A percentile compares a stretch with the other conserved stretches of the same genome.
Evolutionary conservation across 2,888 invertebrate species (phyloP).

Genomic region (Mimas tiliae): DNA sequence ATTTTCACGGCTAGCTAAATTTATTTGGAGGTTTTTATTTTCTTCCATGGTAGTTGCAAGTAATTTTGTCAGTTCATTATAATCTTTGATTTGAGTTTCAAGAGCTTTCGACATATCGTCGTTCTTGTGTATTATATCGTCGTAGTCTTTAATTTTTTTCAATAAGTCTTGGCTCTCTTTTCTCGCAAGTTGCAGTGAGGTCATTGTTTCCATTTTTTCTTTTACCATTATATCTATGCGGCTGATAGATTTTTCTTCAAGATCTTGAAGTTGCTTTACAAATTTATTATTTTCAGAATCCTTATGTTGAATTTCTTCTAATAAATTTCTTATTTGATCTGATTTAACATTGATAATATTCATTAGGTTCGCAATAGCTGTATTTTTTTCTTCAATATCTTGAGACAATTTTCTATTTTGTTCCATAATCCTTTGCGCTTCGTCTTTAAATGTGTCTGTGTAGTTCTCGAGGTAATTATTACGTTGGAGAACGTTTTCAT

Average conservation of each 20-base stretch:
- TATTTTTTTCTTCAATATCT: slow-evolving; percentile 56
- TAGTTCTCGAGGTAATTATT: slow-evolving; percentile 65
- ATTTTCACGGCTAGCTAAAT: slow-evolving; percentile 44
- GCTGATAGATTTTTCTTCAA: slow-evolving; percentile 50
- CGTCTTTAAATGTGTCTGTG: slow-evolving; percentile 51
- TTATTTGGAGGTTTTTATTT: slow-evolving; percentile 46
- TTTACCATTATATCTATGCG: slow-evolving; percentile 51
- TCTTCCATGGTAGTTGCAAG: slow-evolving; percentile 45
- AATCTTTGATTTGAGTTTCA: slow-evolving; percentile 44
- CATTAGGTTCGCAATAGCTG: slow-evolving; percentile 59
- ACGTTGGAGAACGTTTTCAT: slow-evolving; percentile 58
- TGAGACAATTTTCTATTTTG: slow-evolving; percentile 51
- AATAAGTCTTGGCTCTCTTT: slow-evolving; percentile 66
- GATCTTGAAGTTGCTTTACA: slow-evolving; percentile 48
- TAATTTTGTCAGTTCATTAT: slow-evolving; percentile 45
- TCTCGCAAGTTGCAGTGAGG: slow-evolving; percentile 55
- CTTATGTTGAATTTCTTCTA: slow-evolving; percentile 54
- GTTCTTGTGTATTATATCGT: slow-evolving; percentile 47
- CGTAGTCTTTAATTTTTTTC: slow-evolving; percentile 56
- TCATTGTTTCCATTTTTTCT: slow-evolving; percentile 56
- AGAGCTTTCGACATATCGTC: slow-evolving; percentile 45
- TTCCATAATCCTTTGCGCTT: slow-evolving; percentile 51
- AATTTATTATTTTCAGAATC: slow-evolving; percentile 54
- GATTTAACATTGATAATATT: slow-evolving; percentile 60
- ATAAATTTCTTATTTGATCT: slow-evolving; percentile 57